Conservation (phyloP, 2,888 invertebrate species). For the Rhagium mordax region DNA sequence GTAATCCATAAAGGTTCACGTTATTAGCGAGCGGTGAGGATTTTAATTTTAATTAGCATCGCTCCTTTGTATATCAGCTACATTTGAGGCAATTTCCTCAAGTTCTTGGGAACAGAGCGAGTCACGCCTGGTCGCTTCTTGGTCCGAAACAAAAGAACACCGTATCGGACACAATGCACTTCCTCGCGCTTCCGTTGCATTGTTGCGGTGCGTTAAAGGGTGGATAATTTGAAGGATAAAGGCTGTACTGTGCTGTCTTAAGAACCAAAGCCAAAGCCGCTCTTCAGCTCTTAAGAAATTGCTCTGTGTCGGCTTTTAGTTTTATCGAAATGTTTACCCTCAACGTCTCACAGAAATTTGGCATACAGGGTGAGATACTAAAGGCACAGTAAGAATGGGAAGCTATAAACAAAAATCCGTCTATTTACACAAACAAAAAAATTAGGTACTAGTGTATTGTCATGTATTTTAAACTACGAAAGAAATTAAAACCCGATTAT, state of each 20-base stretch:
- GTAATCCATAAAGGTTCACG: conserved; percentile 27
- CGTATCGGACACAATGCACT: conserved; percentile 69
- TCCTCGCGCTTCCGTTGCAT: conserved; percentile 70
- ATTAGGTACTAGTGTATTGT: too few relatives aligned
- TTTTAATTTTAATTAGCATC: conserved; percentile 69
- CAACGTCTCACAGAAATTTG: too few relatives aligned
- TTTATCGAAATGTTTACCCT: neutral
- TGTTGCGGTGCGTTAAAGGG: conserved; percentile 71
- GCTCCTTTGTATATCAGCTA: conserved; percentile 62
- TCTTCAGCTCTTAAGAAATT: conserved; percentile 43
- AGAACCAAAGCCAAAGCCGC: conserved; percentile 29
- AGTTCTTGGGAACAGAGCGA: conserved; percentile 61
- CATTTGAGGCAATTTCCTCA: conserved; percentile 69
- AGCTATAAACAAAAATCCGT: too few relatives aligned
- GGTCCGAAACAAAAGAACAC: conserved; percentile 66
- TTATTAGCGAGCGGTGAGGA: conserved; percentile 41
- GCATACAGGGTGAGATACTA: too few relatives aligned
- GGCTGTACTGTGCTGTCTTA: conserved; percentile 49
- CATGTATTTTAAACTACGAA: too few relatives aligned
- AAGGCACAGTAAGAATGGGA: too few relatives aligned
- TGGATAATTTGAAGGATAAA: conserved; percentile 68
- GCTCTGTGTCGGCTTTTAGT: conserved; percentile 21
- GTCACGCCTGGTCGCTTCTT: conserved; percentile 67
- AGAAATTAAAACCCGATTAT: too few relatives aligned
- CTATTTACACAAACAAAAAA: too few relatives aligned